Evolutionary conservation across 1,140 invertebrate genomes (phyloP).

Genomic region (Ruditapes philippinarum): DNA sequence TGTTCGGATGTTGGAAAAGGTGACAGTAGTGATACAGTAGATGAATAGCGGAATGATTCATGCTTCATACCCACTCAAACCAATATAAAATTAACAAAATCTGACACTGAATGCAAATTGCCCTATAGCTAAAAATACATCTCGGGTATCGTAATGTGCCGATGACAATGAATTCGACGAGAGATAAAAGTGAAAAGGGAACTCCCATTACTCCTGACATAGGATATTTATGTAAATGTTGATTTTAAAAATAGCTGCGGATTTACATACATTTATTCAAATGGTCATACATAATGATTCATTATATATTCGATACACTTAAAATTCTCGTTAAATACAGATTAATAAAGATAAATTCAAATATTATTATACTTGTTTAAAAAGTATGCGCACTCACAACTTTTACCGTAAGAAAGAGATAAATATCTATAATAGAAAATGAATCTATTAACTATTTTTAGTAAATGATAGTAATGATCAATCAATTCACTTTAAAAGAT

Average conservation of each 20-base stretch:
- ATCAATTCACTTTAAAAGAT: too few relatives aligned
- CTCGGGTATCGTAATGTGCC: too few relatives aligned
- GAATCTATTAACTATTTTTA: too few relatives aligned
- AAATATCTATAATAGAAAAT: too few relatives aligned
- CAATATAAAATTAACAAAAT: background rate
- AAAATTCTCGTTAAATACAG: too few relatives aligned
- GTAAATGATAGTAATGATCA: too few relatives aligned
- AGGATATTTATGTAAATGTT: background rate
- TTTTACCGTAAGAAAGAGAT: too few relatives aligned
- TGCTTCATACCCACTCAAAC: background rate
- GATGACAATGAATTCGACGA: too few relatives aligned
- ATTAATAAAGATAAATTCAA: background rate
- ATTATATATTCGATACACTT: background rate
- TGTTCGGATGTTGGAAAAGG: background rate
- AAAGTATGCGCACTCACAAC: too few relatives aligned
- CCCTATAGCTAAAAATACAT: too few relatives aligned
- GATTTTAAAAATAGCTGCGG: background rate
- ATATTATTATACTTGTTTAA: background rate
- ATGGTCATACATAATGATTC: background rate
- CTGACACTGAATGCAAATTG: background rate
- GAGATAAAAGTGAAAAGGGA: too few relatives aligned
- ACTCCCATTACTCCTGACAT: too few relatives aligned
- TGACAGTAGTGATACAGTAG: background rate
- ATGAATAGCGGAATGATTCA: background rate
- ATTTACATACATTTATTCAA: slow-evolving; percentile 22